Conservation (phyloP, 2,113 vertebrate genomes). For the Halcyon senegalensis region DNA sequence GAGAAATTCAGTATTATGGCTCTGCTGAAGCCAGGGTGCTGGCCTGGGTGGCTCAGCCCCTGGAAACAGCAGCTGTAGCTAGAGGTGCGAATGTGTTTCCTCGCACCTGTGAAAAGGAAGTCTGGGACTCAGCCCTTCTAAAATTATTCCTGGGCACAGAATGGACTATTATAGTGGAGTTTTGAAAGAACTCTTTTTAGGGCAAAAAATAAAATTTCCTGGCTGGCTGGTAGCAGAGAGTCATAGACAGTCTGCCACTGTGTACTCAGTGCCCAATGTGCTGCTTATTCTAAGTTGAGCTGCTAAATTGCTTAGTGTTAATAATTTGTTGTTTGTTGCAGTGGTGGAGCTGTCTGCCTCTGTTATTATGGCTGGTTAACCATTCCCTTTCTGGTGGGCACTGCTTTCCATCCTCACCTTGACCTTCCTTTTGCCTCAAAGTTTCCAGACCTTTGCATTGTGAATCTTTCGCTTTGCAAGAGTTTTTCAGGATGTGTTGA, state of each 20-base stretch:
- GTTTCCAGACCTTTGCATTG: background rate
- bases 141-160: constrained; percentile 61
- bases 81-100: background rate
- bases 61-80: background rate
- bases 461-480: background rate
- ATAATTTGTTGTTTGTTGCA: constrained; percentile 62
- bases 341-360: background rate
- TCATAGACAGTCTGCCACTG: constrained; percentile 70
- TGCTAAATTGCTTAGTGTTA: constrained; percentile 64
- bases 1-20: background rate
- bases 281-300: constrained; percentile 63
- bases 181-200: constrained; percentile 69
- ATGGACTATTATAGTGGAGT: constrained; percentile 45
- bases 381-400: background rate
- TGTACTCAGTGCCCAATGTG: constrained; percentile 66
- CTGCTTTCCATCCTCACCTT: background rate
- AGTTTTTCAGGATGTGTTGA: background rate
- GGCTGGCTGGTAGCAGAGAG: constrained; percentile 61
- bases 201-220: constrained; percentile 61
- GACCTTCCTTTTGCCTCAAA: background rate
- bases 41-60: background rate
- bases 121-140: constrained; percentile 35
- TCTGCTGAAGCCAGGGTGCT: background rate
- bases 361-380: background rate
- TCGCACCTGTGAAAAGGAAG: constrained; percentile 39